Conservation (phyloP, 2,113 vertebrate genomes). For the Nanorana parkeri region DNA sequence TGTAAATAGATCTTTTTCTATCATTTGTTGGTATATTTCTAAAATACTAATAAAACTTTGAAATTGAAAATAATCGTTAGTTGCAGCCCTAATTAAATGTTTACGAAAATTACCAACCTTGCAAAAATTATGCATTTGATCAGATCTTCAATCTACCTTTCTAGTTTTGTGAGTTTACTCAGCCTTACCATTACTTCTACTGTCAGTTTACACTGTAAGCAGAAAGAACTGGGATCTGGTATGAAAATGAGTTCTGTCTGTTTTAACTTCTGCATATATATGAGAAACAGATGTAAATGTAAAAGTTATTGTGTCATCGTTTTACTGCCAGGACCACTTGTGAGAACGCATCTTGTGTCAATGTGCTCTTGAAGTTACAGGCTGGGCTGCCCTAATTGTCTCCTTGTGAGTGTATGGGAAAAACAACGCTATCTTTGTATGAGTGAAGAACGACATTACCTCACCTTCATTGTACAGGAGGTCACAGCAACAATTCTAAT, state of each 20-base stretch:
- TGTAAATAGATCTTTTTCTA: too few relatives aligned
- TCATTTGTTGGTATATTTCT: too few relatives aligned
- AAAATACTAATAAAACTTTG: too few relatives aligned
- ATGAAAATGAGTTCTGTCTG: neutral
- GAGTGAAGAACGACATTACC: neutral
- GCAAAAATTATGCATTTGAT: too few relatives aligned
- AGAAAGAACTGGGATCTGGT: too few relatives aligned
- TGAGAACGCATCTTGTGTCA: conserved; percentile 23
- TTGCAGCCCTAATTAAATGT: too few relatives aligned
- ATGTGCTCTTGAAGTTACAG: conserved; percentile 13
- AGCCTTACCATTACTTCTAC: too few relatives aligned
- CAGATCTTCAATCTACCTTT: too few relatives aligned
- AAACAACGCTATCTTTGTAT: conserved; percentile 19
- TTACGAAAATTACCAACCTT: too few relatives aligned
- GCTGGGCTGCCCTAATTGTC: neutral
- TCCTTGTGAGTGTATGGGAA: neutral
- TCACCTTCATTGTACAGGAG: neutral
- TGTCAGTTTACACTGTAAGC: too few relatives aligned
- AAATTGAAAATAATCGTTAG: too few relatives aligned
- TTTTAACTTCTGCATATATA: neutral
- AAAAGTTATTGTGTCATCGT: conserved; percentile 16
- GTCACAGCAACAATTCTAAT: neutral
- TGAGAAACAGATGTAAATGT: conserved; percentile 19
- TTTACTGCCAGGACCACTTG: conserved; percentile 16
- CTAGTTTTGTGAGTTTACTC: too few relatives aligned